phyloP scores from a whole-genome alignment of 2,113 vertebrate genomes.

The Addax nasomaculatus region DNA sequence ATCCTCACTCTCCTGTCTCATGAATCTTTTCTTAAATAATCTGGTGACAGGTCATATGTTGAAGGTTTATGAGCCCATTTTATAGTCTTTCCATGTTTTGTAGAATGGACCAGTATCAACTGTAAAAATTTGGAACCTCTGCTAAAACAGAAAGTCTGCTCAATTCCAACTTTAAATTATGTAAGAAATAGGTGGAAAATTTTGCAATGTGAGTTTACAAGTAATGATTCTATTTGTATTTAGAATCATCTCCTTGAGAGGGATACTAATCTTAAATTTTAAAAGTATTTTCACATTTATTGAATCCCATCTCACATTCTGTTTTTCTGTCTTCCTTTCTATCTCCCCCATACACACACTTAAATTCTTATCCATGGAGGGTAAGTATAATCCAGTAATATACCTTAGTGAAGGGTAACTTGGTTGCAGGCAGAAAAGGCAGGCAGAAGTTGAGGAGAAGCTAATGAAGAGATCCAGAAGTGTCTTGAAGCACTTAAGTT shows the following conservation, averaged over 20 bases:
- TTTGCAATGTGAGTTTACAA: neutral
- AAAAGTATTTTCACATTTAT: neutral
- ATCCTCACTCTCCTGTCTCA: neutral
- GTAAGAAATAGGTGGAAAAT: neutral
- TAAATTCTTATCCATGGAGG: neutral
- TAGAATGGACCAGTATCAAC: neutral
- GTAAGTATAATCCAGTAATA: neutral
- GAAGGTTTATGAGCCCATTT: neutral
- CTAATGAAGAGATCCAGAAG: neutral
- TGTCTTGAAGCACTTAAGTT: neutral
- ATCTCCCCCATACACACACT: accelerated
- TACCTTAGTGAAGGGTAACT: neutral
- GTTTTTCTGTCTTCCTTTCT: neutral
- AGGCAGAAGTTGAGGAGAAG: neutral
- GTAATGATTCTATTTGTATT: neutral
- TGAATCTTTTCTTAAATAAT: neutral
- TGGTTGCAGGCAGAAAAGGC: neutral
- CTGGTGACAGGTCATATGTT: neutral
- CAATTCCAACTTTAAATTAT: neutral
- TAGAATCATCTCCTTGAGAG: neutral
- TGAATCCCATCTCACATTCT: neutral
- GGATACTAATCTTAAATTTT: neutral
- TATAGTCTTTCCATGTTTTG: neutral
- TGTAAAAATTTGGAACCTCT: neutral
- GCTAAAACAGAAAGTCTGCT: neutral